Conservation (phyloP, 2,797 vertebrate genomes). For the Podargus strigoides region DNA sequence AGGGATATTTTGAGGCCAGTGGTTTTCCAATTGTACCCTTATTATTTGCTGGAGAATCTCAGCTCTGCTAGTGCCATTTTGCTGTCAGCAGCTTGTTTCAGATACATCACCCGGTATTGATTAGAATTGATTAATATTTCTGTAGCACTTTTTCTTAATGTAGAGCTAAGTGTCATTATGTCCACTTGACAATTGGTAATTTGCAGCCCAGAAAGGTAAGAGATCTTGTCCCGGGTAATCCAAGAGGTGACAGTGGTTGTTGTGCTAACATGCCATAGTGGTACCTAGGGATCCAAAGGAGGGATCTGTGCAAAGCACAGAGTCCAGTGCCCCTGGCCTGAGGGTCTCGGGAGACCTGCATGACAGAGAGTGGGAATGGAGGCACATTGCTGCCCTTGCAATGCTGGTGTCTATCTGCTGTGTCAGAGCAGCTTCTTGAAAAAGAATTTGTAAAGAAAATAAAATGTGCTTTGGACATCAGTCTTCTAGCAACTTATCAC, state of each 20-base stretch:
- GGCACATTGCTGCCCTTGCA: background rate
- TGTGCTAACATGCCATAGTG: background rate
- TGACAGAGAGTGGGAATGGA: background rate
- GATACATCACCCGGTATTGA: background rate
- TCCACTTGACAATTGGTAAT: background rate
- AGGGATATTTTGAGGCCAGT: background rate
- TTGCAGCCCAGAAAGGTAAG: background rate
- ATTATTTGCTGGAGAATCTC: background rate
- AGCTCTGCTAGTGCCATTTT: background rate
- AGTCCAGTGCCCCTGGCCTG: background rate
- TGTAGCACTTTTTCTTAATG: background rate
- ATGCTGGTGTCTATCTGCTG: background rate
- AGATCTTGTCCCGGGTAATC: background rate
- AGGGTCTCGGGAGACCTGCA: background rate
- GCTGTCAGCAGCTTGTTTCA: background rate
- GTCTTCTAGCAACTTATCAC: background rate
- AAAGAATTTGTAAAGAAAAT: background rate
- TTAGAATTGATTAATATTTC: conserved; percentile 19
- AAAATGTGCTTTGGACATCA: background rate
- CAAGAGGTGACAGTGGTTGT: fast-evolving
- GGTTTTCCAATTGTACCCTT: background rate
- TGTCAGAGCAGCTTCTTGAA: background rate
- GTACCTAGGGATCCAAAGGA: background rate
- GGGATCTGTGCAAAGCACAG: background rate
- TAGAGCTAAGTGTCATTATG: background rate